These are phyloP conservation scores for Spialia ferax DNA, from an alignment of 2,888 invertebrate species.

Conservation along the genomic window DNA sequence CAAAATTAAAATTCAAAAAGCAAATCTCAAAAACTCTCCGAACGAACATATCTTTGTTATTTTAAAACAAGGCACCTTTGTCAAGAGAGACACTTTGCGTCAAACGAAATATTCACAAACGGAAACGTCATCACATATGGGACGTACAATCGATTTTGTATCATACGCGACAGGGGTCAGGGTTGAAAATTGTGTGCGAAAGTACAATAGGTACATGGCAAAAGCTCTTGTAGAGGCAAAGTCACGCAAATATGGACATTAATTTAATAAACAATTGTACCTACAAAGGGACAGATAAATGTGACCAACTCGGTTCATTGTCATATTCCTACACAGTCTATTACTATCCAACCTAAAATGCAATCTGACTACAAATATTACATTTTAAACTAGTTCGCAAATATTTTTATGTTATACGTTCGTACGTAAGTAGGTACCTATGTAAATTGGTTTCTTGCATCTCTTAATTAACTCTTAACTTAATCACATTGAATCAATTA, in stretches of 20 bases:
- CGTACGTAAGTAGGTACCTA: too few relatives aligned
- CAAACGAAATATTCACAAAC: constrained; percentile 42
- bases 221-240: constrained; percentile 35
- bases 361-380: too few relatives aligned
- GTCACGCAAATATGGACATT: constrained; percentile 39
- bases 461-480: too few relatives aligned
- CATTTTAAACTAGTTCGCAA: too few relatives aligned
- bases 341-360: too few relatives aligned
- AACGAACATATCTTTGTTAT: constrained; percentile 55
- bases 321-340: too few relatives aligned
- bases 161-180: not conserved
- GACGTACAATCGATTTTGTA: constrained; percentile 24
- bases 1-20: constrained; percentile 52
- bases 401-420: too few relatives aligned
- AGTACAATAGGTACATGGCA: not conserved
- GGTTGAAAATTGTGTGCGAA: constrained; percentile 5
- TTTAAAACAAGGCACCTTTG: constrained; percentile 58
- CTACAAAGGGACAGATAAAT: constrained; percentile 35
- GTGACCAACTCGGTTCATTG: constrained; percentile 23
- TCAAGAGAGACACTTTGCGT: constrained; percentile 45
- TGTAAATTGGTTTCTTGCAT: too few relatives aligned
- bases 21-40: constrained; percentile 49
- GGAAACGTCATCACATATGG: constrained; percentile 22
- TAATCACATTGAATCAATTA: too few relatives aligned
- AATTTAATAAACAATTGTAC: constrained; percentile 40